These are phyloP conservation scores for Diabrotica virgifera DNA, from an alignment of 1,140 invertebrate genomes.

Conservation along the genomic window DNA sequence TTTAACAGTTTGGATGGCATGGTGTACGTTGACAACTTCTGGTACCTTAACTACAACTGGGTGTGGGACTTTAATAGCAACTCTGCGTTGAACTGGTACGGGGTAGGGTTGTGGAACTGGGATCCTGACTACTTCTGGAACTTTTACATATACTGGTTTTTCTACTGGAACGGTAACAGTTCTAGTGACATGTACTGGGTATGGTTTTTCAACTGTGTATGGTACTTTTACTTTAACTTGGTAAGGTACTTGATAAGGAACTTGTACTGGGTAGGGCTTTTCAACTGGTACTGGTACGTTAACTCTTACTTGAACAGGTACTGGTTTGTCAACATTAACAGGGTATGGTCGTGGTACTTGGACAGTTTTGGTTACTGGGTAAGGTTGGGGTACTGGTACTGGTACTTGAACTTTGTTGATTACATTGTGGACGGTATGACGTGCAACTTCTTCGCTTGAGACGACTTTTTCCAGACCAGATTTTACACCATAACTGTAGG, in stretches of 20 bases:
- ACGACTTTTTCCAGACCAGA: constrained; percentile 4
- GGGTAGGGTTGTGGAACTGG: constrained; percentile 40
- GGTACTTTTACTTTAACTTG: constrained; percentile 42
- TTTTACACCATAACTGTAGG: neutral
- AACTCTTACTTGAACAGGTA: constrained; percentile 37
- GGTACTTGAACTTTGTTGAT: constrained; percentile 31
- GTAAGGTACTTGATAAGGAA: constrained; percentile 35
- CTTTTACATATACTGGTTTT: constrained; percentile 44
- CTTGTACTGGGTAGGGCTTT: constrained; percentile 10
- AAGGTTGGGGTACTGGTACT: constrained; percentile 43
- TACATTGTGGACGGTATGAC: constrained; percentile 32
- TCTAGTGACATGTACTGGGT: constrained; percentile 37
- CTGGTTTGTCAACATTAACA: constrained; percentile 32
- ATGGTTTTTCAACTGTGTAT: constrained; percentile 35
- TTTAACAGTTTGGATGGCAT: neutral
- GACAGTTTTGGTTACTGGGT: constrained; percentile 24
- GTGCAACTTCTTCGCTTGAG: constrained; percentile 19
- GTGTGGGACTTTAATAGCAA: constrained; percentile 34
- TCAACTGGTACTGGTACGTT: constrained; percentile 42
- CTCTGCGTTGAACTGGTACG: constrained; percentile 38
- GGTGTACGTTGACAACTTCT: constrained; percentile 15
- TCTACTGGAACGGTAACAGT: constrained; percentile 43
- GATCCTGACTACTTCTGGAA: constrained; percentile 44
- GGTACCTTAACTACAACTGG: constrained; percentile 34
- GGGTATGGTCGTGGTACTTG: constrained; percentile 30